phyloP scores from a whole-genome alignment of 2,113 vertebrate species.

The Phoenicopterus ruber region DNA sequence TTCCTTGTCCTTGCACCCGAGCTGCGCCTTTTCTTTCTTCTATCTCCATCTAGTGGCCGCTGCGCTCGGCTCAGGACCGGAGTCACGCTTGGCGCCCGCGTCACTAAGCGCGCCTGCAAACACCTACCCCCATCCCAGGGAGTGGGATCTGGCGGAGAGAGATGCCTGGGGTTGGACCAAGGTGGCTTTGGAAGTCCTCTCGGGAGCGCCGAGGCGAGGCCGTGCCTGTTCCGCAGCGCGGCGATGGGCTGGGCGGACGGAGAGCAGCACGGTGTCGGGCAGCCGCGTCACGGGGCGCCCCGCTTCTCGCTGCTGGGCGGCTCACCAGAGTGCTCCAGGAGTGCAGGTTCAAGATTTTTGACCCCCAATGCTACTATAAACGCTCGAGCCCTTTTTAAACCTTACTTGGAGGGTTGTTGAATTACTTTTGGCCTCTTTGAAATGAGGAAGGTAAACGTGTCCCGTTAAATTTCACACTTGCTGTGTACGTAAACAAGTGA shows the following conservation, averaged over 20 bases:
- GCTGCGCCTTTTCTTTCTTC: neutral
- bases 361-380: neutral
- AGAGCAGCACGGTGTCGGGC: neutral
- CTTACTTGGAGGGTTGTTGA: neutral
- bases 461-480: neutral
- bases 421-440: neutral
- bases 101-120: neutral
- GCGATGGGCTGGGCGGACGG: neutral
- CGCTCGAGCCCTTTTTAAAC: neutral
- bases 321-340: neutral
- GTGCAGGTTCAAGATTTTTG: neutral
- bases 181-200: neutral
- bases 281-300: no score
- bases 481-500: neutral
- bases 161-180: no score
- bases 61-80: neutral
- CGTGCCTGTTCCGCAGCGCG: neutral
- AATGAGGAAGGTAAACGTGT: neutral
- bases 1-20: no score
- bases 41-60: neutral
- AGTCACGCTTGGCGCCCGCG: no score
- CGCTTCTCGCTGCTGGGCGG: neutral
- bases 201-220: neutral
- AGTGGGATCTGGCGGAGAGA: no score
- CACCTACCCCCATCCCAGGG: no score